phyloP scores from a whole-genome alignment of 92 coral and sea anemone species.

The Micromussa lordhowensis region DNA sequence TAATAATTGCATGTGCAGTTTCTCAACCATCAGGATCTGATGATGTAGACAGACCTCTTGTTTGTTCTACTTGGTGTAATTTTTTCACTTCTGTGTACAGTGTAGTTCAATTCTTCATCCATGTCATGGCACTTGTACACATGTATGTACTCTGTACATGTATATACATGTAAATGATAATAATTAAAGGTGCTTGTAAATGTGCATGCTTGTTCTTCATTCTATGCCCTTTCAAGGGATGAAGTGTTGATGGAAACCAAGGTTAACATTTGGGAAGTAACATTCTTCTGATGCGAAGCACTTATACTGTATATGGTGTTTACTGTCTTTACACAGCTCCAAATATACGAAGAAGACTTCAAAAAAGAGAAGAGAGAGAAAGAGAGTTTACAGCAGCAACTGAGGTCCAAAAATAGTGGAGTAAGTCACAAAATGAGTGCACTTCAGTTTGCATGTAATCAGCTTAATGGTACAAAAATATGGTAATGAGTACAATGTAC shows the following conservation, averaged over 20 bases:
- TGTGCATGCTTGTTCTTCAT: neutral
- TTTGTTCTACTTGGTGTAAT: neutral
- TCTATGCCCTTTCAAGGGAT: neutral
- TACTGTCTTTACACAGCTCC: constrained; percentile 47
- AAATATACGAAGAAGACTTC: constrained; percentile 84
- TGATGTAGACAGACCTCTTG: neutral
- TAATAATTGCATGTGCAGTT: neutral
- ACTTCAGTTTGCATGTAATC: no score
- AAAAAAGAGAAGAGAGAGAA: constrained; percentile 86
- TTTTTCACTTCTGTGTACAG: neutral
- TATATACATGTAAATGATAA: no score
- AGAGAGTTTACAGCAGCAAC: constrained; percentile 76
- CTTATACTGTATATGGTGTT: neutral
- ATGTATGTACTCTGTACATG: no score
- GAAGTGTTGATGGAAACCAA: neutral
- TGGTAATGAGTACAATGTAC: no score
- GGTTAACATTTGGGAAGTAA: neutral
- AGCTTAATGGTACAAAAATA: no score
- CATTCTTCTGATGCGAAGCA: neutral
- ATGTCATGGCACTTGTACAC: neutral
- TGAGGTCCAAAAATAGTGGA: constrained; percentile 38
- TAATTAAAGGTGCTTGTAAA: neutral
- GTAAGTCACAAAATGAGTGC: constrained; percentile 8
- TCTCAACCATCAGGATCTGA: neutral
- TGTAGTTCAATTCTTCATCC: no score